phyloP scores from a whole-genome alignment of 2,888 invertebrate genomes.

The Cremastobaeus sp. region DNA sequence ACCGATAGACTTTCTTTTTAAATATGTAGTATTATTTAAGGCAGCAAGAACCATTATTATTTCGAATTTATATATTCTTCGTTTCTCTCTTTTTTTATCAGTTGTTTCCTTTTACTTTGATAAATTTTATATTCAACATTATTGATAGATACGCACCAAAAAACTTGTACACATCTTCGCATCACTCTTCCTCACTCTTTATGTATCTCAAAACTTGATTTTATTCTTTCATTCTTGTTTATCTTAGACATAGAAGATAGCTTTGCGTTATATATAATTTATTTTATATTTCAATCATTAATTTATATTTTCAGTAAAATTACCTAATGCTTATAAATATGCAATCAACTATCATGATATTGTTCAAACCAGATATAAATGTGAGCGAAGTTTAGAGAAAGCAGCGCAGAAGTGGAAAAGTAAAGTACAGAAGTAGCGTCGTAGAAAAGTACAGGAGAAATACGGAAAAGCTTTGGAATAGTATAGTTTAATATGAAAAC shows the following conservation, averaged over 20 bases:
- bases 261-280: constrained; percentile 40
- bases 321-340: constrained; percentile 43
- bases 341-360: constrained; percentile 29
- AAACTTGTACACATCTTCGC: constrained; percentile 44
- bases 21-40: constrained; percentile 64
- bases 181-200: constrained; percentile 42
- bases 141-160: constrained; percentile 47
- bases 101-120: constrained; percentile 34
- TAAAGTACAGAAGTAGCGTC: constrained; percentile 7
- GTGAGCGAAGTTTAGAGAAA: constrained; percentile 26
- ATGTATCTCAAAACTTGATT: constrained; percentile 41
- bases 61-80: constrained; percentile 59
- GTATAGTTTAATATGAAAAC: constrained; percentile 13
- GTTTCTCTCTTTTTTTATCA: constrained; percentile 29
- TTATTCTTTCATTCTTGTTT: constrained; percentile 41
- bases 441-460: constrained; percentile 18
- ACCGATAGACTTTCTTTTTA: constrained; percentile 59
- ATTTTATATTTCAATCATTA: constrained; percentile 28
- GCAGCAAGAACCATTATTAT: constrained; percentile 67
- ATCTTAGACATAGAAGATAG: constrained; percentile 50
- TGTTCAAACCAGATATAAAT: constrained; percentile 29
- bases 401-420: constrained; percentile 32
- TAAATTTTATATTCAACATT: constrained; percentile 57
- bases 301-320: constrained; percentile 45
- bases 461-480: constrained; percentile 17